Evolutionary conservation across 2,113 vertebrate genomes (phyloP).

Genomic region (Pandion haliaetus): DNA sequence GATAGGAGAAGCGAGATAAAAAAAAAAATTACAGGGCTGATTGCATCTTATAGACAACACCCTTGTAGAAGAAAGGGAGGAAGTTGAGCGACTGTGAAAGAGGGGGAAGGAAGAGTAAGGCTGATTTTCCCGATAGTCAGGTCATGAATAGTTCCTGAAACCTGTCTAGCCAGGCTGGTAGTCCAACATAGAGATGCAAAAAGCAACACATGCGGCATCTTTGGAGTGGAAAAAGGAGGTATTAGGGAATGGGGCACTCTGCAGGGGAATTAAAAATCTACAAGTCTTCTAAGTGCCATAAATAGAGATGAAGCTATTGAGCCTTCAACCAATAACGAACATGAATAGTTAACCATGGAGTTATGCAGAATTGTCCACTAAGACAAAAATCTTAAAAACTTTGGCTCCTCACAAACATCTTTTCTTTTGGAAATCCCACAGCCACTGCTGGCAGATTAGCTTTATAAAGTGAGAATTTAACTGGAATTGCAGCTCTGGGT

Average conservation of each 20-base stretch:
- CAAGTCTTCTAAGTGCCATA: neutral
- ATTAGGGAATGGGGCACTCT: neutral
- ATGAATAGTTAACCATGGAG: neutral
- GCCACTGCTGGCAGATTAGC: neutral
- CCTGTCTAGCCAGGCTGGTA: neutral
- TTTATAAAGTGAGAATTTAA: constrained; percentile 23
- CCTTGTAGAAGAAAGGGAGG: constrained; percentile 5
- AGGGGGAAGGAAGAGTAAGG: constrained; percentile 9
- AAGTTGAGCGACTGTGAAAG: neutral
- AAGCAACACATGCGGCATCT: neutral
- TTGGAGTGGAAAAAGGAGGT: neutral
- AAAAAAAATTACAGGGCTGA: neutral
- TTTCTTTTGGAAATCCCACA: constrained; percentile 22
- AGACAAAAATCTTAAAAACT: constrained; percentile 7
- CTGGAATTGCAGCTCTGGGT: constrained; percentile 15
- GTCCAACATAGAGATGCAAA: neutral
- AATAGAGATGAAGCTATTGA: neutral
- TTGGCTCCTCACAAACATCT: neutral
- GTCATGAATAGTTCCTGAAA: constrained; percentile 35
- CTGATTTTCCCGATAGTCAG: constrained; percentile 52
- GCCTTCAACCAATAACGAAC: neutral
- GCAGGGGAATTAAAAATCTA: neutral
- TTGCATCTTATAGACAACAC: neutral
- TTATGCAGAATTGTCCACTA: neutral
- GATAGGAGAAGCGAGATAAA: constrained; percentile 37